phyloP scores from a whole-genome alignment of 2,888 invertebrate species.

The Bhutanitis thaidina region DNA sequence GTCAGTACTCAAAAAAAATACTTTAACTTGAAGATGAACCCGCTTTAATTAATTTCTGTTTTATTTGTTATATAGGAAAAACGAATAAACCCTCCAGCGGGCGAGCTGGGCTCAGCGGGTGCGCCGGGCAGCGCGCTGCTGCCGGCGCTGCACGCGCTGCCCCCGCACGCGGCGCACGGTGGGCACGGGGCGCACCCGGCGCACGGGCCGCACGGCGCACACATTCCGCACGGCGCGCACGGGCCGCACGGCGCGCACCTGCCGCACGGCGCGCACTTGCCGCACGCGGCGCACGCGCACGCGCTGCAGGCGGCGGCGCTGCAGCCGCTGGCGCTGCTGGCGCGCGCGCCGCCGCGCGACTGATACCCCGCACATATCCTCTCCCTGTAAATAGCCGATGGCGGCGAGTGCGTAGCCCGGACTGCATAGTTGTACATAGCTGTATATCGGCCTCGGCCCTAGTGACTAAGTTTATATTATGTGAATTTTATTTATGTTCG shows the following conservation, averaged over 20 bases:
- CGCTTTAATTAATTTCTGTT: too few relatives aligned
- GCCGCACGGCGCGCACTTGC: conserved; percentile 73
- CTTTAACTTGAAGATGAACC: too few relatives aligned
- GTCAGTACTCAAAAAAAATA: too few relatives aligned
- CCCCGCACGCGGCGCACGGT: conserved; percentile 22
- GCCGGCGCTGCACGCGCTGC: conserved; percentile 55
- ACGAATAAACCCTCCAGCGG: conserved; percentile 94
- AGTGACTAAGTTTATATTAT: conserved; percentile 33
- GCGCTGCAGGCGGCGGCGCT: conserved; percentile 65
- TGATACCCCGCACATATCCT: conserved; percentile 50
- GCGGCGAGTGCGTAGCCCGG: conserved; percentile 15
- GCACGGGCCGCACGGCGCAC: conserved; percentile 79
- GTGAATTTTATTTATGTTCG: conserved; percentile 38
- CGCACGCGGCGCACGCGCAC: conserved; percentile 69
- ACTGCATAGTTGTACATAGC: conserved; percentile 18
- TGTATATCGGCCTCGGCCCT: conserved; percentile 19
- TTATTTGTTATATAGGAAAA: conserved; percentile 79
- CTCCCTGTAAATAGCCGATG: conserved; percentile 32
- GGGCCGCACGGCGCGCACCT: conserved; percentile 60
- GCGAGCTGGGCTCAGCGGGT: conserved; percentile 51
- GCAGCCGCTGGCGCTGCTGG: conserved; percentile 55
- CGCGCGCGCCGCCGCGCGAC: conserved; percentile 54
- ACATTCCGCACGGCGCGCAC: conserved; percentile 71
- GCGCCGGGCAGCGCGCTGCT: conserved; percentile 28
- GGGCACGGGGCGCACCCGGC: conserved; percentile 16